These are phyloP conservation scores for Parapristionchus giblindavisi DNA, from an alignment of 2,888 invertebrate species.

Conservation along the genomic window DNA sequence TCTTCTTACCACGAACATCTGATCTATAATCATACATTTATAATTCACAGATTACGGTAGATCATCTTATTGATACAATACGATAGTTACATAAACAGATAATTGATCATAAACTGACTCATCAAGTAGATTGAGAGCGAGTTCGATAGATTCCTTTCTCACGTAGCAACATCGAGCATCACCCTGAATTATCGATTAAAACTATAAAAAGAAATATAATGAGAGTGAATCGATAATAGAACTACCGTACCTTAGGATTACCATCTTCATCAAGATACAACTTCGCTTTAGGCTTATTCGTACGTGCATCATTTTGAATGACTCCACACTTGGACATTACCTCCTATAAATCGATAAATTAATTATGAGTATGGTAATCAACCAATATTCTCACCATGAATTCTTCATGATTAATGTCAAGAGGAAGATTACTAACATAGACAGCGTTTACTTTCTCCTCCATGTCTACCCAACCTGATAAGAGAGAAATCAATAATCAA, in stretches of 20 bases:
- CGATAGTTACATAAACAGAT: neutral
- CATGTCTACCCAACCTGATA: slow-evolving; percentile 87
- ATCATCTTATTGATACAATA: neutral
- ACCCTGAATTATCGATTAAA: slow-evolving; percentile 27
- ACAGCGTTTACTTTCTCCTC: slow-evolving; percentile 89
- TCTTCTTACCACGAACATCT: slow-evolving; percentile 67
- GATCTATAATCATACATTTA: neutral
- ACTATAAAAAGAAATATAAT: neutral
- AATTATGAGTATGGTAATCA: neutral
- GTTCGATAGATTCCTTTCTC: slow-evolving; percentile 85
- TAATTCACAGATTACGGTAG: neutral
- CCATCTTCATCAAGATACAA: slow-evolving; percentile 86
- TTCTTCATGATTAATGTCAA: slow-evolving; percentile 84
- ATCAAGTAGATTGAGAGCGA: slow-evolving; percentile 90
- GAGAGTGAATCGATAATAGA: slow-evolving; percentile 74
- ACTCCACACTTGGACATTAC: slow-evolving; percentile 96
- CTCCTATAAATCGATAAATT: slow-evolving; percentile 77
- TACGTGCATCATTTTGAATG: slow-evolving; percentile 85
- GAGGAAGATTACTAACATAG: slow-evolving; percentile 90
- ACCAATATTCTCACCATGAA: slow-evolving; percentile 47
- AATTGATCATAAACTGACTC: slow-evolving; percentile 76
- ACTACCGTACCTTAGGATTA: slow-evolving; percentile 87
- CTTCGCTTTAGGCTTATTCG: slow-evolving; percentile 84
- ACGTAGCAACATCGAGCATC: slow-evolving; percentile 34
- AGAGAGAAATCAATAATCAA: neutral